A percentile compares a stretch with the other conserved stretches of the same genome.
These are phyloP conservation scores for Bellardia pandia DNA, from an alignment of 2,888 invertebrate genomes.

Conservation along the genomic window DNA sequence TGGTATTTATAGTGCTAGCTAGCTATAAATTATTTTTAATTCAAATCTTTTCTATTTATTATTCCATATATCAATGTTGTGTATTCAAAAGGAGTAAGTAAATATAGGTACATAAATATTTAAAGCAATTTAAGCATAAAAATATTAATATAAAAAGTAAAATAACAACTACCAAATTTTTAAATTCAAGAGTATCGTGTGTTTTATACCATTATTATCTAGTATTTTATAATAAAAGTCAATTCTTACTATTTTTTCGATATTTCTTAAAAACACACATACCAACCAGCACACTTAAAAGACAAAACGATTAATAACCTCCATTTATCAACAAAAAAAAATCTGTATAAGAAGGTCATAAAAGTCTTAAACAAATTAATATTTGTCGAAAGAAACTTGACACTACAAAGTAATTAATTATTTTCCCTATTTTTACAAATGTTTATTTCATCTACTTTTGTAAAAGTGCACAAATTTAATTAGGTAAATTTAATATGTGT, in stretches of 20 bases:
- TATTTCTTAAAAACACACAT: background rate
- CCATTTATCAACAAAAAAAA: too few species aligned
- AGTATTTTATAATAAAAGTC: conserved; percentile 2
- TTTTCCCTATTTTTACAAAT: too few species aligned
- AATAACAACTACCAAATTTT: conserved; percentile 5
- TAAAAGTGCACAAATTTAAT: too few species aligned
- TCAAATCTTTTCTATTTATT: conserved; percentile 36
- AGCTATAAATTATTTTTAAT: conserved; percentile 11
- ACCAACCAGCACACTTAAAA: too few species aligned
- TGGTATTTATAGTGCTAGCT: too few species aligned
- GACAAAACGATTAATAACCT: too few species aligned
- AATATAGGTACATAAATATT: conserved; percentile 19
- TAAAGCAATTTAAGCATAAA: conserved; percentile 11
- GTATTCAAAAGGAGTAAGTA: conserved; percentile 42
- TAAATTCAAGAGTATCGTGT: conserved; percentile 22
- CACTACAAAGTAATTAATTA: too few species aligned
- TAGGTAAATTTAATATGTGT: too few species aligned
- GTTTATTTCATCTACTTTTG: too few species aligned
- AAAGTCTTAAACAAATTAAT: too few species aligned
- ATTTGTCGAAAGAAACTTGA: too few species aligned
- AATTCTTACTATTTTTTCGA: background rate
- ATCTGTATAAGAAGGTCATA: too few species aligned
- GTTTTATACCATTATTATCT: conserved; percentile 33
- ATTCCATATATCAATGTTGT: conserved; percentile 59
- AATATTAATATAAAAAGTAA: conserved; percentile 9